A percentile compares a stretch with the other conserved stretches of the same genome.
Conservation (phyloP, 2,797 vertebrate species). For the Hyperoplus lanceolatus region DNA sequence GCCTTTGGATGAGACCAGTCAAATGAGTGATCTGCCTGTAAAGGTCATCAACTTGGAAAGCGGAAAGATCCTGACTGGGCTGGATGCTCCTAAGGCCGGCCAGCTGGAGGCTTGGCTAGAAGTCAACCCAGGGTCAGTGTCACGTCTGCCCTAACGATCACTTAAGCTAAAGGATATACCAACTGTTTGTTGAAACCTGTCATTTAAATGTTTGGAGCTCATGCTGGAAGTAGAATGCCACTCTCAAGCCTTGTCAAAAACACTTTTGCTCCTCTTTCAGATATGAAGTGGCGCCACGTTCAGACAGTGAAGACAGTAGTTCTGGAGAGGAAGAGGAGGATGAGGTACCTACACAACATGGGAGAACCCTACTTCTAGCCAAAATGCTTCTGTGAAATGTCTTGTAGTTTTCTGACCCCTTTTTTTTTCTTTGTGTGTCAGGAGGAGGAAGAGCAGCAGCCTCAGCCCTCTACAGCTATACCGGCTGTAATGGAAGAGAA, state of each 20-base stretch:
- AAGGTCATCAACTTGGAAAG: constrained; percentile 98
- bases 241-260: constrained; percentile 1
- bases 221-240: not conserved
- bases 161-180: not conserved
- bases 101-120: constrained; percentile 97
- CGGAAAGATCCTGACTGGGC: constrained; percentile 94
- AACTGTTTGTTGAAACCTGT: not conserved
- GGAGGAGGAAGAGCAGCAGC: constrained; percentile 89
- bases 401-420: constrained; percentile 6
- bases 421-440: constrained; percentile 45
- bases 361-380: not conserved
- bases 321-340: constrained; percentile 91
- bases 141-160: not conserved
- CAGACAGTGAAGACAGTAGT: constrained; percentile 95
- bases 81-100: constrained; percentile 93
- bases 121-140: constrained; percentile 95
- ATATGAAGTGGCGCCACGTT: constrained; percentile 95
- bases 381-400: not conserved
- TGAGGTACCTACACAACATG: constrained; percentile 49
- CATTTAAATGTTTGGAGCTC: not conserved
- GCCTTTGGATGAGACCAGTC: constrained; percentile 97
- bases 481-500: constrained; percentile 87
- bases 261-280: constrained; percentile 68
- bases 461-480: constrained; percentile 61
- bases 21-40: constrained; percentile 98